Percentiles rank a stretch among this genome's conserved stretches.
Evolutionary conservation across 2,888 invertebrate genomes (phyloP).

Genomic region (Tupiocoris notatus): DNA sequence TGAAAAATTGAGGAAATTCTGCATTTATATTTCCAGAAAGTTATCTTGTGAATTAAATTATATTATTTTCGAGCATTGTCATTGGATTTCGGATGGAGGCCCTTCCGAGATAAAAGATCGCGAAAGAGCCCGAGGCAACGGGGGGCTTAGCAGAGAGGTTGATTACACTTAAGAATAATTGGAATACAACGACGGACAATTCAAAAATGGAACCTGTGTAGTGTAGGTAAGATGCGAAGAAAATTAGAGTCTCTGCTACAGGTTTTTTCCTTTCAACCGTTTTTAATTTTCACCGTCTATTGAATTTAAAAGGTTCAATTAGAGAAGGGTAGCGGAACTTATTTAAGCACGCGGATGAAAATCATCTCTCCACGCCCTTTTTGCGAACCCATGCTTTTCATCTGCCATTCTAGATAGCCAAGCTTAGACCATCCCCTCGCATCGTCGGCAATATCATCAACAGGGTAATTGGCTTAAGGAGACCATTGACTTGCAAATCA

Average conservation of each 20-base stretch:
- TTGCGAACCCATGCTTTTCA: neutral
- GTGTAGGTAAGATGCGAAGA: no score
- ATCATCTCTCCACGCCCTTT: conserved; percentile 3
- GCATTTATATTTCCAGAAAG: no score
- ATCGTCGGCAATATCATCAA: conserved; percentile 15
- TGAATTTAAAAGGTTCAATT: conserved; percentile 31
- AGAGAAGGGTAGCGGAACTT: conserved; percentile 21
- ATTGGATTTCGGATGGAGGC: no score
- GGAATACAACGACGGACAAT: neutral
- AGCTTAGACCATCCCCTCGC: neutral
- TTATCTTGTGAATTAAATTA: no score
- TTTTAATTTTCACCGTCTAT: conserved; percentile 28
- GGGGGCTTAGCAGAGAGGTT: neutral
- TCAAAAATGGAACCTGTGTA: neutral
- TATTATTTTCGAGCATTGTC: no score
- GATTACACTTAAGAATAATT: neutral
- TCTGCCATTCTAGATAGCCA: neutral
- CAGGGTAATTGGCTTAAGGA: conserved; percentile 13
- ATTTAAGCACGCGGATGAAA: conserved; percentile 19
- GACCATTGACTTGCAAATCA: conserved; percentile 30
- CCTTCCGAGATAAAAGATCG: no score
- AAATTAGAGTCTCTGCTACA: neutral
- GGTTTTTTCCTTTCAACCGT: neutral
- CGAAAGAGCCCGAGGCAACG: neutral
- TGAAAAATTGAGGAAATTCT: no score